Conservation (phyloP, 2,888 invertebrate species). For the Cheiracanthium punctorium region DNA sequence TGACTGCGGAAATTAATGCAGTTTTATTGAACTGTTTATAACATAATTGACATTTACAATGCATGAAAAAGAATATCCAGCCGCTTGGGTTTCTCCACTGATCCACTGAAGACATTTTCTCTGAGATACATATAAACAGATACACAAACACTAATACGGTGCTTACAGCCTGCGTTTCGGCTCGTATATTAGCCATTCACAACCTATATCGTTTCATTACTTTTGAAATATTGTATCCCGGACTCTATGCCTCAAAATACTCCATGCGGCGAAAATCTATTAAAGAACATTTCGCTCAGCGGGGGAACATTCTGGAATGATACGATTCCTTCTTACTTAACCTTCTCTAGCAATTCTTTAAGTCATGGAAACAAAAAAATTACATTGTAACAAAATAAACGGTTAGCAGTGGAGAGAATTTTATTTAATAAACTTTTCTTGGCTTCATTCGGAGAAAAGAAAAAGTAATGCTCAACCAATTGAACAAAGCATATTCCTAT, state of each 20-base stretch:
- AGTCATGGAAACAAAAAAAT: constrained; percentile 13
- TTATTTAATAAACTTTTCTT: constrained; percentile 41
- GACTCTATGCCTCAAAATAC: background rate
- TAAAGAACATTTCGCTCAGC: constrained; percentile 3
- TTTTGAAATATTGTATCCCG: background rate
- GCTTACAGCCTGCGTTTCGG: too few species aligned
- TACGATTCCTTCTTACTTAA: background rate
- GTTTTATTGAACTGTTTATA: too few species aligned
- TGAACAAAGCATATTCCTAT: constrained; percentile 21
- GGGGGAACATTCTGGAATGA: background rate
- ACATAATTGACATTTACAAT: too few species aligned
- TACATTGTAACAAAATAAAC: constrained; percentile 44
- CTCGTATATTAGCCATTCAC: background rate
- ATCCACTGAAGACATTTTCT: too few species aligned
- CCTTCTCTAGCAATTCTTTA: background rate
- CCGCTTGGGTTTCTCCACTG: too few species aligned
- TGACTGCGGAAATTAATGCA: too few species aligned
- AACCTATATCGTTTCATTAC: background rate
- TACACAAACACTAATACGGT: too few species aligned
- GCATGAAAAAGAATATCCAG: too few species aligned
- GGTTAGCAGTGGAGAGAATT: constrained; percentile 1
- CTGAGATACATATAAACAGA: too few species aligned
- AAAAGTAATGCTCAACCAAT: constrained; percentile 14
- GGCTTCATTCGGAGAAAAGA: background rate
- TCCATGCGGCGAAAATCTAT: constrained; percentile 17